Evolutionary conservation across 1,140 invertebrate species (phyloP).

Genomic region (Apis florea): DNA sequence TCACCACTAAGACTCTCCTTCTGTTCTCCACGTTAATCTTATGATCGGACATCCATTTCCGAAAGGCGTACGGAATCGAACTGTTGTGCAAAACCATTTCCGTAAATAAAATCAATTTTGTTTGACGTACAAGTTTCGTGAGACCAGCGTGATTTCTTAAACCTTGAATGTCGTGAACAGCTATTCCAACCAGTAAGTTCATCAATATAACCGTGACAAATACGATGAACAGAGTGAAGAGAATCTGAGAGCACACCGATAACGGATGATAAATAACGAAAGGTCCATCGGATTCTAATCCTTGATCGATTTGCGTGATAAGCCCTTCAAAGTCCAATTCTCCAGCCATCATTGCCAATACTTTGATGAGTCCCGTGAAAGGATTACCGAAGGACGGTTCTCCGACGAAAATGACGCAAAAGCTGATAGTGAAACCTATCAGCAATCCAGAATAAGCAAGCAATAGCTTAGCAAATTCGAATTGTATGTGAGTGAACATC

Average conservation of each 20-base stretch:
- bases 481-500: conserved; percentile 85
- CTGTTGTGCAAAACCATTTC: conserved; percentile 84
- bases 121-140: conserved; percentile 85
- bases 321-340: conserved; percentile 85
- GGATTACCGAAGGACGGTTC: conserved; percentile 83
- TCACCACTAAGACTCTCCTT: conserved; percentile 82
- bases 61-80: conserved; percentile 79
- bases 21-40: conserved; percentile 77
- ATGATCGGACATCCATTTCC: conserved; percentile 76
- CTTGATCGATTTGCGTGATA: conserved; percentile 79
- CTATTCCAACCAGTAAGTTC: conserved; percentile 86
- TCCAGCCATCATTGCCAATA: conserved; percentile 86
- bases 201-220: conserved; percentile 86
- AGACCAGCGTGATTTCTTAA: conserved; percentile 85
- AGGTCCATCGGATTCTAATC: conserved; percentile 63
- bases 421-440: conserved; percentile 84
- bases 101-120: conserved; percentile 85
- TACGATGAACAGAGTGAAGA: conserved; percentile 84
- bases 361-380: conserved; percentile 83
- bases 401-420: conserved; percentile 84
- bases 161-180: conserved; percentile 86
- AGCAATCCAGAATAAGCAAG: conserved; percentile 84
- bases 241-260: conserved; percentile 83
- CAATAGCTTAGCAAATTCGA: conserved; percentile 83
- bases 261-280: conserved; percentile 77